Conservation (phyloP, 2,888 invertebrate genomes). For the Anoplius nigerrimus region DNA sequence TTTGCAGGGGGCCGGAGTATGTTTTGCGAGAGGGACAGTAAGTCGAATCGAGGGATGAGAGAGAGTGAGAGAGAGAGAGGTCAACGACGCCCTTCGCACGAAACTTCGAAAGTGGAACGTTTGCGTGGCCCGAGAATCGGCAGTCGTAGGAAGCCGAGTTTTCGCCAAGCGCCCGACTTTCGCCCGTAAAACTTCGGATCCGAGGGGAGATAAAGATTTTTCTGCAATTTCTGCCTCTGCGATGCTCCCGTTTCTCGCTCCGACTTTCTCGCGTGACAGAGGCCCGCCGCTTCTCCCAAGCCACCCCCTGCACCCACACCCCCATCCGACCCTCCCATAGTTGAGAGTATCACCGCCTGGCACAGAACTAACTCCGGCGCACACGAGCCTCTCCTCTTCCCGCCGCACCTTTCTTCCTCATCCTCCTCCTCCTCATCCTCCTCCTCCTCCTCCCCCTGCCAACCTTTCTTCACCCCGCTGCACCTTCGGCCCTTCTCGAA, state of each 20-base stretch:
- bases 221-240: constrained; percentile 35
- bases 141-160: background rate
- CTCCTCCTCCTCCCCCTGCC: constrained; percentile 33
- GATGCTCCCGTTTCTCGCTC: constrained; percentile 47
- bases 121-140: constrained; percentile 1
- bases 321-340: too few relatives aligned
- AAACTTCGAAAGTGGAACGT: constrained; percentile 17
- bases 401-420: constrained; percentile 4
- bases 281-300: constrained; percentile 44
- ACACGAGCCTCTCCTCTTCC: constrained; percentile 64
- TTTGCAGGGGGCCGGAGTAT: too few relatives aligned
- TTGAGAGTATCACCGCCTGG: constrained; percentile 77
- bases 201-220: constrained; percentile 45
- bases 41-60: too few relatives aligned
- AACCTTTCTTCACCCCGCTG: constrained; percentile 29
- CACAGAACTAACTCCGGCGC: constrained; percentile 75
- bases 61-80: background rate
- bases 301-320: too few relatives aligned
- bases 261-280: constrained; percentile 70
- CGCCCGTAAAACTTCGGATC: constrained; percentile 24
- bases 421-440: constrained; percentile 49
- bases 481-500: constrained; percentile 5
- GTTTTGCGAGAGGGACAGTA: too few relatives aligned
- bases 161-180: background rate
- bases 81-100: background rate